These are phyloP conservation scores for Caenorhabditis becei DNA, from an alignment of 2,888 invertebrate genomes.

Conservation along the genomic window DNA sequence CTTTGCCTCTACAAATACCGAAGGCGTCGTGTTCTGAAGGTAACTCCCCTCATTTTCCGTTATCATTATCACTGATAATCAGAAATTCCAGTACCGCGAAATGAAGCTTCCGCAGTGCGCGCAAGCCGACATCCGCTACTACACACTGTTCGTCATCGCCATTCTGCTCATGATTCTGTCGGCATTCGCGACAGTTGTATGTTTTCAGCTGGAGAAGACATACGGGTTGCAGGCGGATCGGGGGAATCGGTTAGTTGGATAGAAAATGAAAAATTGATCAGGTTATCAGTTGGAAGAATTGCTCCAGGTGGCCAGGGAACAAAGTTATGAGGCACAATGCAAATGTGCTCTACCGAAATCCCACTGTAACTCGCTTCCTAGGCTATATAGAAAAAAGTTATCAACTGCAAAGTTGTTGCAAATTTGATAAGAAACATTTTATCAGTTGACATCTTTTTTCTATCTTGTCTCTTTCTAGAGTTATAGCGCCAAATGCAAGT, in stretches of 20 bases:
- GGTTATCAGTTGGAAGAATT: no score
- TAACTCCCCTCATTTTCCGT: constrained; percentile 60
- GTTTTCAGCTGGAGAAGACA: constrained; percentile 81
- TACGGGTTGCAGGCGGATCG: constrained; percentile 46
- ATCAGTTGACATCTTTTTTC: neutral
- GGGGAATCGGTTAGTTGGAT: constrained; percentile 45
- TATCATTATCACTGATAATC: constrained; percentile 1
- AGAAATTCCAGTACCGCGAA: constrained; percentile 82
- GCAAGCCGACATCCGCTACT: constrained; percentile 83
- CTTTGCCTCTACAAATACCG: constrained; percentile 84
- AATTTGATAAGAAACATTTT: neutral
- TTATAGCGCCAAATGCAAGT: neutral
- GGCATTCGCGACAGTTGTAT: constrained; percentile 84
- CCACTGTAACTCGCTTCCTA: neutral
- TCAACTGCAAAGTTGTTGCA: neutral
- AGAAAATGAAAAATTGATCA: no score
- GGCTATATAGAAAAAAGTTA: neutral
- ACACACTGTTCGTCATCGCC: constrained; percentile 83
- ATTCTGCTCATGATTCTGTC: constrained; percentile 84
- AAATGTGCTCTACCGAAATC: constrained; percentile 3
- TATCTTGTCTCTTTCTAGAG: neutral
- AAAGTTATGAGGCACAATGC: neutral
- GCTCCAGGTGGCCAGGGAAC: no score
- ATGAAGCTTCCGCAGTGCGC: constrained; percentile 84
- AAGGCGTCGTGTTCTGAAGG: constrained; percentile 84